Base-by-base conservation (phyloP, 2,113 vertebrate species). In the Morphnarchus princeps region DNA sequence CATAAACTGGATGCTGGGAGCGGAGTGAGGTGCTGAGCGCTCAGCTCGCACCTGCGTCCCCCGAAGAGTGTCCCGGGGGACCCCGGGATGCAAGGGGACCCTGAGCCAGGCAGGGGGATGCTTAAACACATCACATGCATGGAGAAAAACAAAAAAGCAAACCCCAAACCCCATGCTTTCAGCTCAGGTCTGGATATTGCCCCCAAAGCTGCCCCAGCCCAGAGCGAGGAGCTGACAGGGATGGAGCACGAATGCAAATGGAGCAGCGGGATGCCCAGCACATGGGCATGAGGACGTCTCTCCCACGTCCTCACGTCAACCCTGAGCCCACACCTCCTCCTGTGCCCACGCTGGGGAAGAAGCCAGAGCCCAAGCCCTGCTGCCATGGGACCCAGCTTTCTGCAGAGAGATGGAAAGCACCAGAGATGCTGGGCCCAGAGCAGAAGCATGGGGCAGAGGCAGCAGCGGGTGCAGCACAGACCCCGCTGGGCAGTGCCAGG, bases 91-190 rank as follows among this genome's bases (percentile, higher is more conserved):
- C 9, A 10, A 9, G 6, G 42, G 24, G 17, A 52, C 40, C 73
- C 61, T 2, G 4, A 16, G 14, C 8, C 9, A 5, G 67, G 61
- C 7, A 31, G 31, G 43, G 10, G 18, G 78, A 19, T 7, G 22
- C 24, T 72, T 9, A 32, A 65, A 59, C 32, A 2, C 18, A 4
- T 5, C 49, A 49, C 3, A 19, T 0, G 2, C 9, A 0, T 1
- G 40, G 32, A 31, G 42, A 4, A 11, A 76, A 70, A 6, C 4
- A 16, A 7, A 18, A 40, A 32, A 25, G 16, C 55, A 24, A 31
- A 10, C 19, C 45, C 29, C 3, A 21, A 29, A 7, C 4, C 26
- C 16, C 13, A 1, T 0, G 8, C 3, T 49, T 38, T 45, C 49
- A 40, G 81, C 62, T 38, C 24, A 3, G 65, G 12, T 34, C 22